Base-by-base conservation (phyloP, 2,888 invertebrate species). In the Oegoconia quadripuncta region DNA sequence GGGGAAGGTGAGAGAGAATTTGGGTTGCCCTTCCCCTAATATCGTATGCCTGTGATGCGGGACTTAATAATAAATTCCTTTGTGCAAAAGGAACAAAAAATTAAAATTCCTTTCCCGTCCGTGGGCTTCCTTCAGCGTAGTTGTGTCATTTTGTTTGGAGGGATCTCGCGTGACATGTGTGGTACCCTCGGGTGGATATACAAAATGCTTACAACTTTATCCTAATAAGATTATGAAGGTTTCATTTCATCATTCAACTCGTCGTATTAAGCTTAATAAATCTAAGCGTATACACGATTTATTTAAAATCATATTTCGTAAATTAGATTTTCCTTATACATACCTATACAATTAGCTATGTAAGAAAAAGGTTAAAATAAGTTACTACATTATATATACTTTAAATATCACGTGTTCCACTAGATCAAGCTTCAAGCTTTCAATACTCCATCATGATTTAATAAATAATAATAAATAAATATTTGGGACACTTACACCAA, bases 41-140 rank as follows among this genome's bases (percentile, higher is more conserved):
- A 73, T 73, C 72, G 69, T 72, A 74, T 74, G 74, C 68, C 55
- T 60, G 64, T 70, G 71, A 74, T 74, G 69, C 65, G 64, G 59
- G 59, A 65, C 73, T 73, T 79, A 74, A 82, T 79, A 79, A 79
- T 76, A 78, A 77, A 80, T 83, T 80, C 75, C 71, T 77, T 78
- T 77, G 75, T 74, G 67, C 55, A 66, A 73, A 75, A 74, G 72
- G 74, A 77, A 72, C 69, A 72, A 75, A 75, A 78, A 79, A 80
- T 82, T 78, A 74, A 75, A 81, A 83, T 82, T 81, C 77, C 66
- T 71, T 65, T 58, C 81, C 61, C 73, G 81, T 74, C 55, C 57
- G 64, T 40, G 45, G 64, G 60, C 59, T 68, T 72, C 64, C 67
- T 66, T 63, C 56, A 52, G 61, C 67, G 69, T 74, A 77, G 73